Conservation (phyloP, 2,797 vertebrate genomes). For the Pitangus sulphuratus region DNA sequence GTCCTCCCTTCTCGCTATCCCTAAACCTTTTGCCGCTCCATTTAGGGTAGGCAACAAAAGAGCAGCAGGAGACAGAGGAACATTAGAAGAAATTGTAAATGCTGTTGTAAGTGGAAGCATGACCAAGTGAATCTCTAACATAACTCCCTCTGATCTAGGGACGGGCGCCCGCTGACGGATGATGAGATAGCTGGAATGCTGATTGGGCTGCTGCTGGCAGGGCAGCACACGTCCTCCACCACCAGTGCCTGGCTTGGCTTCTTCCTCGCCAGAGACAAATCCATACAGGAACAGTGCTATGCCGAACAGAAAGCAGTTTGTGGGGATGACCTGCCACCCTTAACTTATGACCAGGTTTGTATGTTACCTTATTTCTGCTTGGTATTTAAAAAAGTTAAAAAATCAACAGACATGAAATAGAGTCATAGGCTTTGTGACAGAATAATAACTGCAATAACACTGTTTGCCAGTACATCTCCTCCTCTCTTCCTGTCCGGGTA, state of each 20-base stretch:
- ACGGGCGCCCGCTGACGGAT: slow-evolving; percentile 84
- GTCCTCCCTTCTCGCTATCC: neutral
- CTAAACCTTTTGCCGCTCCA: neutral
- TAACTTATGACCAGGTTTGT: slow-evolving; percentile 89
- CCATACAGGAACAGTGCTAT: slow-evolving; percentile 87
- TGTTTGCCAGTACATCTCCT: neutral
- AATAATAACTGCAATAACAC: neutral
- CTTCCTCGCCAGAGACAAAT: slow-evolving; percentile 89
- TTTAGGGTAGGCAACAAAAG: neutral
- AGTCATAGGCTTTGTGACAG: neutral
- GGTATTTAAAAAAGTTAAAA: neutral
- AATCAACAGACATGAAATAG: rapidly evolving
- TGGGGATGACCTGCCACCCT: slow-evolving; percentile 84
- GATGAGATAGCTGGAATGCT: slow-evolving; percentile 92
- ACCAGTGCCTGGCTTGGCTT: slow-evolving; percentile 97
- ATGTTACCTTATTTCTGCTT: neutral
- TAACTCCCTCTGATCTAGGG: slow-evolving; percentile 69
- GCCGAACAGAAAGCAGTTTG: slow-evolving; percentile 88
- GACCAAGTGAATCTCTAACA: rapidly evolving
- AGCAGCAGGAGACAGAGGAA: neutral
- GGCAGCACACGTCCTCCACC: slow-evolving; percentile 97
- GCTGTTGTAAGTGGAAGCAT: rapidly evolving
- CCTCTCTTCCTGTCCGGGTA: neutral
- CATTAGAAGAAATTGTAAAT: neutral
- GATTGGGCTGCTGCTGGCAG: slow-evolving; percentile 92